phyloP scores from a whole-genome alignment of 2,797 vertebrate species.

The Erithacus rubecula region DNA sequence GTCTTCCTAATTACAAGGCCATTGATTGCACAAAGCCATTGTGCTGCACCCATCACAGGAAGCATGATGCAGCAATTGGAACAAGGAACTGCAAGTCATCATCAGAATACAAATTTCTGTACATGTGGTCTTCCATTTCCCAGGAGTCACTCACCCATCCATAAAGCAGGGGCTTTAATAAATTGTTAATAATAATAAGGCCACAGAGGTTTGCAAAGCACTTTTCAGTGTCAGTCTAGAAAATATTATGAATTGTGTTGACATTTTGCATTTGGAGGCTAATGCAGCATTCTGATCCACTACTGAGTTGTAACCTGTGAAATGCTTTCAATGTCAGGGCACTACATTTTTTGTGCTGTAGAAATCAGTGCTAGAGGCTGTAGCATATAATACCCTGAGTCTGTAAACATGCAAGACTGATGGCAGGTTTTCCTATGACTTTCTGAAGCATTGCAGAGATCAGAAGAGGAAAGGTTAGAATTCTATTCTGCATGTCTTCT shows the following conservation, averaged over 20 bases:
- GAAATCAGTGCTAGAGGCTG: neutral
- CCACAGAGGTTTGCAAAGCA: neutral
- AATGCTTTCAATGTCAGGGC: neutral
- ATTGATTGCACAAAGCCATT: neutral
- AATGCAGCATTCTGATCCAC: neutral
- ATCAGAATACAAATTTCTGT: neutral
- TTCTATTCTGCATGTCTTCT: neutral
- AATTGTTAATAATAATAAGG: neutral
- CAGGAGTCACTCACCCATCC: neutral
- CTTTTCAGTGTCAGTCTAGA: fast-evolving
- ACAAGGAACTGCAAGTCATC: neutral
- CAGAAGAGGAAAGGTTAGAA: neutral
- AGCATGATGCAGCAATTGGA: neutral
- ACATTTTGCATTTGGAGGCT: neutral
- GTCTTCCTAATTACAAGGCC: neutral
- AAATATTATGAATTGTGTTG: neutral
- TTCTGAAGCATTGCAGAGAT: neutral
- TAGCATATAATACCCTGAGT: neutral
- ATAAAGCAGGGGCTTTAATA: neutral
- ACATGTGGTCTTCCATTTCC: neutral
- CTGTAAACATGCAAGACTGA: neutral
- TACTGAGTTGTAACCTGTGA: neutral
- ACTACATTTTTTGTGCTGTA: neutral
- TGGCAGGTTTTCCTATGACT: neutral
- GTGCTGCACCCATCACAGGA: neutral